phyloP scores from a whole-genome alignment of 1,140 invertebrate species.

The Charaxes varanes region DNA sequence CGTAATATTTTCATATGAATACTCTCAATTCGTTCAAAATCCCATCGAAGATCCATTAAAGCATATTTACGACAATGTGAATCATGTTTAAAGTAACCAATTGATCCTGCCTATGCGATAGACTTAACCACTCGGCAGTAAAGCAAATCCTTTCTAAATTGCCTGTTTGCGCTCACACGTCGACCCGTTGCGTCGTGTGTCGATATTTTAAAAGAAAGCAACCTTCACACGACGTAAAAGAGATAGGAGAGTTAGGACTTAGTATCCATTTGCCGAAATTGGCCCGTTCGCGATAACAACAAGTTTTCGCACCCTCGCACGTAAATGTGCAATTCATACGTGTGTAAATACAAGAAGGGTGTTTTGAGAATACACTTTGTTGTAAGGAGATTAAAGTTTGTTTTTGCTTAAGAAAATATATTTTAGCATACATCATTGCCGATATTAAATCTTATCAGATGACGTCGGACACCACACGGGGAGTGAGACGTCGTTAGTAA shows the following conservation, averaged over 20 bases:
- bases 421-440: constrained; percentile 51
- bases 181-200: constrained; percentile 37
- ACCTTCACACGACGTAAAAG: constrained; percentile 50
- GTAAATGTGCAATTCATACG: constrained; percentile 68
- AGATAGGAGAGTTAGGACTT: constrained; percentile 68
- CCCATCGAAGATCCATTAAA: too few species aligned
- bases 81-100: constrained; percentile 36
- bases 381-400: constrained; percentile 4
- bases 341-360: constrained; percentile 36
- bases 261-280: constrained; percentile 72
- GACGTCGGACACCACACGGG: constrained; percentile 31
- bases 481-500: constrained; percentile 14
- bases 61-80: constrained; percentile 15
- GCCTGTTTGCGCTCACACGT: constrained; percentile 42
- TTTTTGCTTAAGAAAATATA: constrained; percentile 3
- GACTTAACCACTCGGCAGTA: constrained; percentile 41
- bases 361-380: constrained; percentile 21
- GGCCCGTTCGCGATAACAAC: constrained; percentile 69
- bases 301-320: constrained; percentile 69
- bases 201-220: constrained; percentile 67
- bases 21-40: too few species aligned
- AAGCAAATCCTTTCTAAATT: constrained; percentile 68
- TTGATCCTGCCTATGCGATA: constrained; percentile 25
- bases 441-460: constrained; percentile 52
- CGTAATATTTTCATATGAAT: too few species aligned